Evolutionary conservation across 2,888 invertebrate species (phyloP), one percentile per base, ranked within the genome.

Genomic region (Volucella inanis): DNA sequence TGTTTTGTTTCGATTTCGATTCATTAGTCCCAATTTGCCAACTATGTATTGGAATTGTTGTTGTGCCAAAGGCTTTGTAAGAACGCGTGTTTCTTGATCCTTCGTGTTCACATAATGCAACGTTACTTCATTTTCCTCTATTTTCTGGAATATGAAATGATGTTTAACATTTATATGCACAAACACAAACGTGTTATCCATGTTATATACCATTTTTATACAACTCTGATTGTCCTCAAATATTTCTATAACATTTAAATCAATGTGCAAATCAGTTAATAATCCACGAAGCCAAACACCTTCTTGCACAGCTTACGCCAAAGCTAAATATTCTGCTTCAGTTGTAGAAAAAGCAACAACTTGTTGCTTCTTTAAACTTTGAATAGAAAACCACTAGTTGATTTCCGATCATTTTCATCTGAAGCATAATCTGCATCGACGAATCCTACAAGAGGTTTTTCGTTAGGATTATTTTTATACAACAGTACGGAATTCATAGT

Each of bases 171-270:
- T 70, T 38, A 77, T 77, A 61, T 77, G 68, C 14, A 67, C 61
- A n/a, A n/a, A n/a, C 1, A 76, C 70, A 2, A 68, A 15, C 14
- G 68, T 77, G 43, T 70, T 61, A 11, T 77, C 62, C 68, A 76
- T 59, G 61, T 68, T 76, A 41, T 9, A 14, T 1, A 57, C 62
- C 78, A 77, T 45, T 50, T 82, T 71, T 1, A 83, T 72, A 9
- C 61, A 70, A 47, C 76, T 82, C 61, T 71, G 81, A 38, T 82
- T 82, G 12, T 72, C 71, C 41, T 82, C 77, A 52, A 67, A 72
- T 11, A 75, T 75, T 0, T 15, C 14, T 11, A 75, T 45, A 12
- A 10, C 12, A 15, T 49, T 57, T 31, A 75, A 64, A 65, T 64
- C 57, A n/a, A 65, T 57, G 0, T 55, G 11, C 12, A 75, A 65